Percentiles rank a stretch among this genome's conserved stretches.
These are phyloP conservation scores for Belonocnema kinseyi DNA, from an alignment of 1,140 invertebrate species.

Conservation along the genomic window DNA sequence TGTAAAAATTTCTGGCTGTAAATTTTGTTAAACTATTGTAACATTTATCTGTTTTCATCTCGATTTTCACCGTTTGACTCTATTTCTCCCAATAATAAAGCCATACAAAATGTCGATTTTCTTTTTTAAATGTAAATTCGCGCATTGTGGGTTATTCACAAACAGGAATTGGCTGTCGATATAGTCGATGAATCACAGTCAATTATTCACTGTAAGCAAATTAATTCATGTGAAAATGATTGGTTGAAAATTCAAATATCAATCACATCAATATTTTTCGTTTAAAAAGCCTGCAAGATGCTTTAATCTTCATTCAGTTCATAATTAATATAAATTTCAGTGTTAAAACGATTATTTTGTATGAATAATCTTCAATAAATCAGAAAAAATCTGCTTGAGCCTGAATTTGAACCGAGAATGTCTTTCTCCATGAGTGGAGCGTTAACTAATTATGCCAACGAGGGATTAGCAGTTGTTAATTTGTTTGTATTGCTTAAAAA, in stretches of 20 bases:
- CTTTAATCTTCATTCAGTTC: too few relatives aligned
- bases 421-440: too few relatives aligned
- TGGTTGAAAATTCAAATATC: neutral
- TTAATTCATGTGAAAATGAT: neutral
- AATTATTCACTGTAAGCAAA: constrained; percentile 1
- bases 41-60: too few relatives aligned
- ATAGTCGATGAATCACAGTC: constrained; percentile 9
- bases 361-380: too few relatives aligned
- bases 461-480: neutral
- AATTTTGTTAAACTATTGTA: too few relatives aligned
- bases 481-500: neutral
- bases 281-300: neutral
- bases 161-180: neutral
- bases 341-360: too few relatives aligned
- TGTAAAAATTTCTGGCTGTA: too few relatives aligned
- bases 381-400: too few relatives aligned
- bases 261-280: neutral
- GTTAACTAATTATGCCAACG: too few relatives aligned
- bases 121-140: neutral
- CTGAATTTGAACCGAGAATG: too few relatives aligned
- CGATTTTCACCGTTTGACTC: neutral
- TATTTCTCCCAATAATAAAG: neutral
- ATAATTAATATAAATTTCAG: too few relatives aligned
- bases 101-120: constrained; percentile 6
- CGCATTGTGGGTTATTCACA: neutral